phyloP scores from a whole-genome alignment of 2,888 invertebrate species.

The Ochlodes sylvanus region DNA sequence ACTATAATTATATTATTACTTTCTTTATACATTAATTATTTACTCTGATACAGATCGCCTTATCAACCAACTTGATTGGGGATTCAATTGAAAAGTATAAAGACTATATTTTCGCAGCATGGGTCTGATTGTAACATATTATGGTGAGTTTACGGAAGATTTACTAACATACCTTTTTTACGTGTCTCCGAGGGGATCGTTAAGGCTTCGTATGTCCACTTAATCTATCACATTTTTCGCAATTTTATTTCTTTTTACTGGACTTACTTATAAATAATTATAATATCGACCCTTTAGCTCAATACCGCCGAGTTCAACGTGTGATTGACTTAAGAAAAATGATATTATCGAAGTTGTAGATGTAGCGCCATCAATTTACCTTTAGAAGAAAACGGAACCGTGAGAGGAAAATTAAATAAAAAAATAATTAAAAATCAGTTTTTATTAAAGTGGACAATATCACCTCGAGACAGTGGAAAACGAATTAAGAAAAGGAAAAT shows the following conservation, averaged over 20 bases:
- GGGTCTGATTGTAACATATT: conserved; percentile 44
- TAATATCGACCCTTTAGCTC: background rate
- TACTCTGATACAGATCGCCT: background rate
- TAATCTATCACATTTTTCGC: conserved; percentile 23
- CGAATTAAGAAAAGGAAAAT: too few relatives aligned
- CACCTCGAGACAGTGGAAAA: too few relatives aligned
- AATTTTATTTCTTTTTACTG: background rate
- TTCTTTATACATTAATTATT: background rate
- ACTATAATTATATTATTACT: background rate
- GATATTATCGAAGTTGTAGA: background rate
- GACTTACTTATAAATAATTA: background rate
- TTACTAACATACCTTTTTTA: conserved; percentile 32
- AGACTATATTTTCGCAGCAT: conserved; percentile 32
- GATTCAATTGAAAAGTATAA: conserved; percentile 23
- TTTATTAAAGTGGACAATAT: too few relatives aligned
- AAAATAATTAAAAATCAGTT: too few relatives aligned
- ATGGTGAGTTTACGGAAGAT: conserved; percentile 41
- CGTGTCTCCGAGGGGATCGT: conserved; percentile 30
- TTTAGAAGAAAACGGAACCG: too few relatives aligned
- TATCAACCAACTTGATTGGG: conserved; percentile 8
- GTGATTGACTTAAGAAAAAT: too few relatives aligned
- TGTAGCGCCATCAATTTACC: too few relatives aligned
- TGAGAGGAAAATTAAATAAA: too few relatives aligned
- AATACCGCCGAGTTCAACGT: background rate
- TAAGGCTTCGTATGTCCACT: conserved; percentile 27